A percentile compares a stretch with the other conserved stretches of the same genome.
phyloP scores from a whole-genome alignment of 2,888 invertebrate species.

The Opisthograptis luteolata region DNA sequence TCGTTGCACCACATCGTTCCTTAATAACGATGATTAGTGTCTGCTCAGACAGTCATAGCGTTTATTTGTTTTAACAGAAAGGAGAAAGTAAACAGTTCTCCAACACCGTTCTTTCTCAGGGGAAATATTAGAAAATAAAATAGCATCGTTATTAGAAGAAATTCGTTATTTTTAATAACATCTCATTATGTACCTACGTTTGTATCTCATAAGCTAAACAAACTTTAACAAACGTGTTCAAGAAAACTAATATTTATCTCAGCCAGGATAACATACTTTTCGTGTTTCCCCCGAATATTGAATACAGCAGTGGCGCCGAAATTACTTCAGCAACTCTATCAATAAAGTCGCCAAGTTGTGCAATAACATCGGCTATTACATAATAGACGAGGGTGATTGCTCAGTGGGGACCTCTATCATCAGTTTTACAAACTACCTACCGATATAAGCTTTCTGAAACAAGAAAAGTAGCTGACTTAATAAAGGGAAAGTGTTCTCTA shows the following conservation, averaged over 20 bases:
- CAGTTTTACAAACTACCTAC: neutral
- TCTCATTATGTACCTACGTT: too few relatives aligned
- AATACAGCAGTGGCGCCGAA: conserved; percentile 58
- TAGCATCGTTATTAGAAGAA: too few relatives aligned
- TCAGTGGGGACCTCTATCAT: conserved; percentile 7
- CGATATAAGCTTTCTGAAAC: too few relatives aligned
- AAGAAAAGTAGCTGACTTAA: too few relatives aligned
- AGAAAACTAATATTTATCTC: conserved; percentile 16
- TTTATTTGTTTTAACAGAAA: too few relatives aligned
- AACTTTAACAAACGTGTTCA: neutral
- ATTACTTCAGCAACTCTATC: conserved; percentile 79
- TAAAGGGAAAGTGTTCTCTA: too few relatives aligned
- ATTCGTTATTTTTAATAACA: too few relatives aligned
- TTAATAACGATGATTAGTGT: too few relatives aligned
- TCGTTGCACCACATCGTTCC: too few relatives aligned
- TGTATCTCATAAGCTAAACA: neutral
- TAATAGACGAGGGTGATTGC: conserved; percentile 62
- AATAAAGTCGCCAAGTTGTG: conserved; percentile 77
- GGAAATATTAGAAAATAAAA: neutral
- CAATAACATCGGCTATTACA: conserved; percentile 75
- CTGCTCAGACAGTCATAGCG: too few relatives aligned
- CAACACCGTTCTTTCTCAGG: too few relatives aligned
- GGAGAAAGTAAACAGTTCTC: too few relatives aligned
- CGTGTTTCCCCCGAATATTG: conserved; percentile 51
- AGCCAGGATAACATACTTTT: conserved; percentile 30